Conservation (phyloP, 2,113 vertebrate genomes). For the Conger conger region DNA sequence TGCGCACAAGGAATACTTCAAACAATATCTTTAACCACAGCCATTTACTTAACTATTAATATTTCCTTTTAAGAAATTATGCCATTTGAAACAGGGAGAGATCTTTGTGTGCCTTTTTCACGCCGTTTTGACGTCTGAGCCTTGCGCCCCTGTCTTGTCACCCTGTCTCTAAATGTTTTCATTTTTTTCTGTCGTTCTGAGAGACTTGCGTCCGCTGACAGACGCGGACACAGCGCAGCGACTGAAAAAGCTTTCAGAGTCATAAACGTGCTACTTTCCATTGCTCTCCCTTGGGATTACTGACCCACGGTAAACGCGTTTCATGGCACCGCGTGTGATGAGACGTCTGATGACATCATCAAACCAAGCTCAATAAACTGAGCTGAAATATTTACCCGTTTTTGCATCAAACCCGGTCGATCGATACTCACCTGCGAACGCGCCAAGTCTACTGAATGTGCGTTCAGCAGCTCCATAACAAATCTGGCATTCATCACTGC, state of each 20-base stretch:
- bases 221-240: neutral
- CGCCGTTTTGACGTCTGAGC: neutral
- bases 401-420: neutral
- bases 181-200: neutral
- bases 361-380: neutral
- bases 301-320: neutral
- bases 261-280: neutral
- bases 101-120: neutral
- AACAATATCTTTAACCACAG: neutral
- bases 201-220: neutral
- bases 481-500: neutral
- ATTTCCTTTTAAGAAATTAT: neutral
- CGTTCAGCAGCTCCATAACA: neutral
- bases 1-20: neutral
- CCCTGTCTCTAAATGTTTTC: neutral
- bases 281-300: neutral
- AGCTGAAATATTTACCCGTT: neutral
- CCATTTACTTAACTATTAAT: conserved; percentile 16
- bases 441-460: neutral
- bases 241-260: neutral
- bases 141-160: neutral
- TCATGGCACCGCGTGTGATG: neutral
- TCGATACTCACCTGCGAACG: neutral
- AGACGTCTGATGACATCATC: neutral
- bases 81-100: neutral